These are phyloP conservation scores for Chelon auratus DNA, from an alignment of 2,797 vertebrate genomes.

Conservation along the genomic window DNA sequence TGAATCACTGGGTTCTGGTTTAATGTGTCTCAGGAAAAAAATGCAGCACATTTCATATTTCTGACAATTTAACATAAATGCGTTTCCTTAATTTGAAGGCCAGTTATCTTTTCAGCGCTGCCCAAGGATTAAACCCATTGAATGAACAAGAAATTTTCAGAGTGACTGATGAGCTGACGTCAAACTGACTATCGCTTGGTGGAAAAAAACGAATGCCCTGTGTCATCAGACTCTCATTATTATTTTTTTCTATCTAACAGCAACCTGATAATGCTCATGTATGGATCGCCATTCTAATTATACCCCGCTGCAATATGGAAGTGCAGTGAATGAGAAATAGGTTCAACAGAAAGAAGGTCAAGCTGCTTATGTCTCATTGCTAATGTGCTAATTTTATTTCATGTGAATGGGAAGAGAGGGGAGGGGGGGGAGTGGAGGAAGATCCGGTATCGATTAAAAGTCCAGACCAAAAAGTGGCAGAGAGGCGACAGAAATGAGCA, in stretches of 20 bases:
- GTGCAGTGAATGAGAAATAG: constrained; percentile 60
- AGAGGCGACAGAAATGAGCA: constrained; percentile 52
- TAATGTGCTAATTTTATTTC: constrained; percentile 64
- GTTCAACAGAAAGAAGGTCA: constrained; percentile 68
- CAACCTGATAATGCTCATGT: constrained; percentile 60
- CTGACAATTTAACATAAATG: constrained; percentile 50
- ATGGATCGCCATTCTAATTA: constrained; percentile 67
- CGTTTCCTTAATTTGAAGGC: constrained; percentile 56
- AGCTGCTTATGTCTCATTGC: constrained; percentile 52
- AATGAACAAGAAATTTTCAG: constrained; percentile 40
- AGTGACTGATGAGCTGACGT: constrained; percentile 70
- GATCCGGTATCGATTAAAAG: constrained; percentile 60
- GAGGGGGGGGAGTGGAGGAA: constrained; percentile 15
- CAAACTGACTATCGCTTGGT: constrained; percentile 44
- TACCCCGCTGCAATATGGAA: constrained; percentile 60
- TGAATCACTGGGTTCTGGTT: constrained; percentile 10
- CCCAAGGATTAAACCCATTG: constrained; percentile 39
- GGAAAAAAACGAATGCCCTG: constrained; percentile 44
- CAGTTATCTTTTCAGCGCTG: constrained; percentile 54
- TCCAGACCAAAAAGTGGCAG: constrained; percentile 58
- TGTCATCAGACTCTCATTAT: constrained; percentile 66
- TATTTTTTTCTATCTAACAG: constrained; percentile 49
- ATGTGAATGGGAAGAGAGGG: constrained; percentile 27
- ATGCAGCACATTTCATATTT: constrained; percentile 40
- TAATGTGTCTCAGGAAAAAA: constrained; percentile 33